Percentiles rank a stretch among this genome's conserved stretches.
Conservation (phyloP, 2,888 invertebrate genomes). For the Thera obeliscata region DNA sequence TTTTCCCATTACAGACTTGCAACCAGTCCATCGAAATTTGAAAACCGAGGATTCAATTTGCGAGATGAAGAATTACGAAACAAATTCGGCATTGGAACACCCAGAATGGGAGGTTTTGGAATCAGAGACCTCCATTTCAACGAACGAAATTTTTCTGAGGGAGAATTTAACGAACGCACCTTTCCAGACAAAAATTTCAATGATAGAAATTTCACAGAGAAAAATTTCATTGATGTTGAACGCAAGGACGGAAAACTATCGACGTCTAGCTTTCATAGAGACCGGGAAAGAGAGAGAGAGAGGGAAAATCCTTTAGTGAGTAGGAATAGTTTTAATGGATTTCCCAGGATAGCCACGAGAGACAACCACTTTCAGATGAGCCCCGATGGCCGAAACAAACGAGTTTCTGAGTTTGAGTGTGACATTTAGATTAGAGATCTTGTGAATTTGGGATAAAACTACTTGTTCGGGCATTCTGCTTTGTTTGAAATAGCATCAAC, state of each 20-base stretch:
- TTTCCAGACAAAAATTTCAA: constrained; percentile 70
- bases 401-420: constrained; percentile 87
- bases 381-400: constrained; percentile 79
- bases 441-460: constrained; percentile 7
- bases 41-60: constrained; percentile 73
- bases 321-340: constrained; percentile 80
- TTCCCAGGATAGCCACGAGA: constrained; percentile 73
- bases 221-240: constrained; percentile 63
- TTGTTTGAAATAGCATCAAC: background rate
- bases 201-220: constrained; percentile 66
- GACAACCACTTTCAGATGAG: constrained; percentile 75
- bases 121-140: constrained; percentile 77
- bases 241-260: constrained; percentile 76
- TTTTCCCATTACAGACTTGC: constrained; percentile 57
- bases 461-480: background rate
- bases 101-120: constrained; percentile 80
- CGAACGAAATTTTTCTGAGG: constrained; percentile 73
- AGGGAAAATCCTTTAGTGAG: constrained; percentile 78
- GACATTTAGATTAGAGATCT: constrained; percentile 72
- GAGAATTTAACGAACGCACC: constrained; percentile 73
- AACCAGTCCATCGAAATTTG: constrained; percentile 68
- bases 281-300: constrained; percentile 66
- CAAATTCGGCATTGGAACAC: constrained; percentile 76
- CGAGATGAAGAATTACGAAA: constrained; percentile 75
- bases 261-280: constrained; percentile 78